Evolutionary conservation across 2,113 vertebrate species (phyloP).

Genomic region (Cisticola juncidis): DNA sequence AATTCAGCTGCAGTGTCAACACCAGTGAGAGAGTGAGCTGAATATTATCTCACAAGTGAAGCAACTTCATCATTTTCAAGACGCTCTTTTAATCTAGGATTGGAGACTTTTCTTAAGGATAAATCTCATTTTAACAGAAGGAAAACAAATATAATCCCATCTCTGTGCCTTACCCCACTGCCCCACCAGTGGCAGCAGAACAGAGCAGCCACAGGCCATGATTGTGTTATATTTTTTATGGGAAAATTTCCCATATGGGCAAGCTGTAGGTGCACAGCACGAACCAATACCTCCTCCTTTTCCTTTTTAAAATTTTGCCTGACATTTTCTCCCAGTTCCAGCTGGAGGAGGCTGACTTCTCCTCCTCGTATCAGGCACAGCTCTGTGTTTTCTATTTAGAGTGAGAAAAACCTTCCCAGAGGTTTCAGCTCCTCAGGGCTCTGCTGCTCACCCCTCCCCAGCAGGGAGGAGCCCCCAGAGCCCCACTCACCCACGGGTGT

Average conservation of each 20-base stretch:
- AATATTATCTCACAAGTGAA: background rate
- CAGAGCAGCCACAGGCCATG: background rate
- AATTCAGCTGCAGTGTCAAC: background rate
- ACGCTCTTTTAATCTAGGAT: background rate
- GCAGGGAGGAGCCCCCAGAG: background rate
- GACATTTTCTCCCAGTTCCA: background rate
- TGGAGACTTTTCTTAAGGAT: background rate
- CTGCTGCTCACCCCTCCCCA: background rate
- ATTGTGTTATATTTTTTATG: background rate
- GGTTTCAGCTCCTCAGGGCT: rapidly evolving
- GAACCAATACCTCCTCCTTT: background rate
- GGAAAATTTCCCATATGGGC: background rate
- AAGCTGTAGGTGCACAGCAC: background rate
- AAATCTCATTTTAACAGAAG: background rate
- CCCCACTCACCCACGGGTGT: background rate
- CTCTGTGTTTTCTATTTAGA: background rate
- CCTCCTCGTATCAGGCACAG: rapidly evolving
- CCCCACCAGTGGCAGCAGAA: background rate
- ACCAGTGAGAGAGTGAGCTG: background rate
- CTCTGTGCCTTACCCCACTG: background rate
- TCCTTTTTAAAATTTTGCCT: background rate
- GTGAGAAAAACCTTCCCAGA: rapidly evolving
- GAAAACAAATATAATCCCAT: background rate
- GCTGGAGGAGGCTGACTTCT: background rate
- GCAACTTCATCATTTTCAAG: background rate